Base-by-base conservation (phyloP, 2,113 vertebrate species). In the Scopus umbretta region DNA sequence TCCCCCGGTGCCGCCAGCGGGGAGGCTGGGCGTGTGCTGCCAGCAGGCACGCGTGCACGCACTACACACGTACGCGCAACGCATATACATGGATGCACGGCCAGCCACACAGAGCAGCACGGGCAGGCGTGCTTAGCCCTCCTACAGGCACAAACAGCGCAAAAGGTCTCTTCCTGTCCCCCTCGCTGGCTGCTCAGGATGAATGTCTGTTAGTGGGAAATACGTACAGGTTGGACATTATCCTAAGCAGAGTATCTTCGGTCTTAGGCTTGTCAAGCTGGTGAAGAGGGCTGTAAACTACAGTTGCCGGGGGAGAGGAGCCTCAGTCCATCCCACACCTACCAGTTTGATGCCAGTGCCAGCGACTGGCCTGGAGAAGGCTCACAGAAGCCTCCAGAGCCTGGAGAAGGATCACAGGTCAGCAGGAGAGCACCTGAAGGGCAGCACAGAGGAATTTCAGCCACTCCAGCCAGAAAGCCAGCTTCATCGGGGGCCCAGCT, bases 1-100 rank as follows among this genome's bases (percentile, higher is more conserved):
- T 3, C 20, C 17, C 4, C 29, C 30, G 29, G 5, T 40, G 10
- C 7, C 1, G 1, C 25, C 4, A 4, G 27, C 56, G 43, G 40
- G 1, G 13, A 8, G 56, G 32, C 13, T 29, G 19, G 29, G 13
- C 0, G 0, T 8, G 22, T 6, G 2, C 4, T 66, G 50, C 52
- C 56, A 23, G 36, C 29, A 23, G 47, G 19, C 8, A 18, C 16
- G 9, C 2, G 1, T 2, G 7, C 10, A 9, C 40, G 6, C 9
- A 1, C 34, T 5, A 1, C 11, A n/a, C n/a, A n/a, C n/a, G n/a
- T n/a, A n/a, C n/a, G n/a, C n/a, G 42, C 30, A 16, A 10, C 3
- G 1, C 3, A 4, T 11, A 12, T 10, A 2, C 23, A 1, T 14
- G 52, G 68, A 25, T 4, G 22, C 26, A 7, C 0, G 9, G 58